Evolutionary conservation across 2,797 vertebrate genomes (phyloP).

Genomic region (Argyrosomus regius): DNA sequence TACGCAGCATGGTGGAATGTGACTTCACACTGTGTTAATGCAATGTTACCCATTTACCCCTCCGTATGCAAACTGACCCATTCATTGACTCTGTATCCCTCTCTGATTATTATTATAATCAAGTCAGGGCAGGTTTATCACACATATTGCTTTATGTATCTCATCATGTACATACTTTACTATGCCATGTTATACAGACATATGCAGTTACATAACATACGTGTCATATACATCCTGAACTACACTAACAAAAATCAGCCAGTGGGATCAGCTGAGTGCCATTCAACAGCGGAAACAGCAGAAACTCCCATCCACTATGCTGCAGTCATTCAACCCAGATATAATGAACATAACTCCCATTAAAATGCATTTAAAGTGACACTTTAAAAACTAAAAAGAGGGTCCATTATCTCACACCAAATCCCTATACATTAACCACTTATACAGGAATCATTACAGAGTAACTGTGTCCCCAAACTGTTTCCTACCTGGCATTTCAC

Average conservation of each 20-base stretch:
- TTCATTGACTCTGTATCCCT: not conserved
- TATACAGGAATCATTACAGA: not conserved
- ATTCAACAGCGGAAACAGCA: too few species aligned
- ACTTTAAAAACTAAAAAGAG: not conserved
- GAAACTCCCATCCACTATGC: too few species aligned
- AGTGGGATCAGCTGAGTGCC: not conserved
- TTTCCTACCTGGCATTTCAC: conserved; percentile 93
- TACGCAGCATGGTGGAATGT: conserved; percentile 13
- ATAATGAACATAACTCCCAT: not conserved
- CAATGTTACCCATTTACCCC: conserved; percentile 16
- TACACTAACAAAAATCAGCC: not conserved
- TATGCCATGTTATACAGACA: too few species aligned
- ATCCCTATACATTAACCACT: not conserved
- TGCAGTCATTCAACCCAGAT: too few species aligned
- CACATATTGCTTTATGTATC: too few species aligned
- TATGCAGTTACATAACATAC: not conserved
- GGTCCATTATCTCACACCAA: not conserved
- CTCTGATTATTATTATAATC: not conserved
- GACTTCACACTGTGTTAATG: conserved; percentile 33
- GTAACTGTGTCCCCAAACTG: not conserved
- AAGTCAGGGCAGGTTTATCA: not conserved
- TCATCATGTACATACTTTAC: not conserved
- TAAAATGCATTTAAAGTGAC: not conserved
- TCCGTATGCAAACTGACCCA: not conserved
- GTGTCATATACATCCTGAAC: not conserved